phyloP scores from a whole-genome alignment of 1,140 invertebrate genomes.

The Zeugodacus cucurbitae region DNA sequence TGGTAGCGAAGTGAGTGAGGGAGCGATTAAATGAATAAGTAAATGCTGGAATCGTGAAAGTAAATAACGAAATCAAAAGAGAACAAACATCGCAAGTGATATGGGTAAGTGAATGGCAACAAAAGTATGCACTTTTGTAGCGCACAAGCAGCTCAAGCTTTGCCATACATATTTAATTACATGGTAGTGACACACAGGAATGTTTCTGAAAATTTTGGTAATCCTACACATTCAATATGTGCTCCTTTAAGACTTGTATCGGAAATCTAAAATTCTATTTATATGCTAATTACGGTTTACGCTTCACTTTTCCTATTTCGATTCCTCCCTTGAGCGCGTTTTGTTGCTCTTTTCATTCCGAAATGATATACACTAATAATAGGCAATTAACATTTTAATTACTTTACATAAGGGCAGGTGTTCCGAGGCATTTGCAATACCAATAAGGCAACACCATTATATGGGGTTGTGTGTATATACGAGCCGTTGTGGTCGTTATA shows the following conservation, averaged over 20 bases:
- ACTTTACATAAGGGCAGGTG: background rate
- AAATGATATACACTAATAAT: background rate
- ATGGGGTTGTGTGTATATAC: no score
- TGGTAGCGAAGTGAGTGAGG: background rate
- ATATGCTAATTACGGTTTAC: background rate
- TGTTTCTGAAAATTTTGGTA: no score
- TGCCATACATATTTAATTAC: no score
- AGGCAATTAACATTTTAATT: constrained; percentile 2
- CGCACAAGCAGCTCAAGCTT: no score
- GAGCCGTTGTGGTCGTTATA: no score
- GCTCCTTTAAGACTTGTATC: background rate
- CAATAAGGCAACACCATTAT: no score
- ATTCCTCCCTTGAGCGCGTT: background rate
- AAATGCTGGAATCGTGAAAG: background rate
- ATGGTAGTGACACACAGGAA: no score
- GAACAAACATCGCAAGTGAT: background rate
- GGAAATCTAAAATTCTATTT: background rate
- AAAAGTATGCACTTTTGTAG: no score
- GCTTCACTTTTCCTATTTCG: background rate
- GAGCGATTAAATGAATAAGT: background rate
- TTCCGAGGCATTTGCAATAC: background rate
- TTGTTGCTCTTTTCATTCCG: background rate
- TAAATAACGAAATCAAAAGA: background rate
- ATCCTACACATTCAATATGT: no score
- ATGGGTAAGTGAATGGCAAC: background rate